Base-by-base conservation (phyloP, 2,797 vertebrate species). In the Yasuhikotakia modesta region DNA sequence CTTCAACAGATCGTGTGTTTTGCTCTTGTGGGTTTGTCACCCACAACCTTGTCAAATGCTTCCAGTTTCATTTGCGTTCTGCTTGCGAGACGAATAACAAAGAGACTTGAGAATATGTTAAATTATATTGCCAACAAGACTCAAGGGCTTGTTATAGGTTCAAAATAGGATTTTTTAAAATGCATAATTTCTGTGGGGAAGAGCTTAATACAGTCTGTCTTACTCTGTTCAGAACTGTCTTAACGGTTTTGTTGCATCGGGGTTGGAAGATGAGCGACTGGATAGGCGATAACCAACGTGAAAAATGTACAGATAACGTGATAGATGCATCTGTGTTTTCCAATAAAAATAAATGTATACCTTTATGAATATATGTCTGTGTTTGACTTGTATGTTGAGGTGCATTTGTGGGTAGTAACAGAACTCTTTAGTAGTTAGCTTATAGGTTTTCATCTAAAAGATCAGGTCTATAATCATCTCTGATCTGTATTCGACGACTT, bases 31-130 rank as follows among this genome's bases (percentile, higher is more conserved):
- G 84, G 72, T 85, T 85, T 85, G 88, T 91, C 87, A n/a, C n/a
- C n/a, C n/a, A 70, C 74, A 85, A 85, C 87, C 89, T 89, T 85
- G 83, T 90, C 86, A 74, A 58, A 89, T 91, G 89, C 86, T 87
- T 85, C 70, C 77, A 88, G 82, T 86, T 87, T 87, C 79, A 86
- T 82, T 88, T 84, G 73, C 48, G 72, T 76, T 81, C 81, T 63
- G 89, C 90, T 91, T 92, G 90, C 90, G 75, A 83, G 91, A 52
- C 5, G 71, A 70, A 45, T 16, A 17, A 48, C 67, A 11, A 52
- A 58, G 39, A 17, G 68, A 58, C 46, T n/a, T 17, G 22, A 35
- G 24, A 35, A 58, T n/a, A 19, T 35, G 1, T 39, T 1, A 16
- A 77, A 39, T 50, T 32, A 4, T 60, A 46, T 50, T 53, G 21